Conservation (phyloP, 2,797 vertebrate genomes). For the Pempheris klunzingeri region DNA sequence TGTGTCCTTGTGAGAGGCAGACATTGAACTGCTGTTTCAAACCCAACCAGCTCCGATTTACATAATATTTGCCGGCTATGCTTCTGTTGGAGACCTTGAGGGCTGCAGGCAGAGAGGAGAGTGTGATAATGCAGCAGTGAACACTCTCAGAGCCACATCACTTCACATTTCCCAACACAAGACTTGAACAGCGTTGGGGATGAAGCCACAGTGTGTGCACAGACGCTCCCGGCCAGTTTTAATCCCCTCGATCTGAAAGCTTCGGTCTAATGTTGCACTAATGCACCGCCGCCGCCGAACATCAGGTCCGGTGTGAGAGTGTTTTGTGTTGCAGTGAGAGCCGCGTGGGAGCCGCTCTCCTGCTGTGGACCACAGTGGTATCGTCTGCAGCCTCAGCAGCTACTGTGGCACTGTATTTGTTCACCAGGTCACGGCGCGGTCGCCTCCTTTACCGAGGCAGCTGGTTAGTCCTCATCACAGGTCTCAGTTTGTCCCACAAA, state of each 20-base stretch:
- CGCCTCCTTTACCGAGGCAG: not conserved
- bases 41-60: conserved; percentile 3
- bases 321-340: conserved; percentile 30
- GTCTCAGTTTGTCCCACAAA: too few relatives aligned
- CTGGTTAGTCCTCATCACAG: too few relatives aligned
- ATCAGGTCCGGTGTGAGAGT: conserved; percentile 22
- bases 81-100: conserved; percentile 25
- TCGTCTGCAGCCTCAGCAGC: not conserved
- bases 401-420: not conserved
- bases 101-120: not conserved
- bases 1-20: conserved; percentile 20
- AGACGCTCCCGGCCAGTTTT: conserved; percentile 55
- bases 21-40: not conserved
- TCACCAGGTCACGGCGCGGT: not conserved
- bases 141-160: not conserved
- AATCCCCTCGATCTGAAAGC: conserved; percentile 62
- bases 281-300: conserved; percentile 49
- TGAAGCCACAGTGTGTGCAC: conserved; percentile 39
- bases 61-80: not conserved
- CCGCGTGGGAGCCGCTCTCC: conserved; percentile 32
- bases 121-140: conserved; percentile 14
- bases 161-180: conserved; percentile 35
- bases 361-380: not conserved
- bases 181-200: conserved; percentile 37
- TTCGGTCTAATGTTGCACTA: conserved; percentile 53